phyloP scores from a whole-genome alignment of 53 echinoderm and acorn worm species.

The Actinopyga echinites region DNA sequence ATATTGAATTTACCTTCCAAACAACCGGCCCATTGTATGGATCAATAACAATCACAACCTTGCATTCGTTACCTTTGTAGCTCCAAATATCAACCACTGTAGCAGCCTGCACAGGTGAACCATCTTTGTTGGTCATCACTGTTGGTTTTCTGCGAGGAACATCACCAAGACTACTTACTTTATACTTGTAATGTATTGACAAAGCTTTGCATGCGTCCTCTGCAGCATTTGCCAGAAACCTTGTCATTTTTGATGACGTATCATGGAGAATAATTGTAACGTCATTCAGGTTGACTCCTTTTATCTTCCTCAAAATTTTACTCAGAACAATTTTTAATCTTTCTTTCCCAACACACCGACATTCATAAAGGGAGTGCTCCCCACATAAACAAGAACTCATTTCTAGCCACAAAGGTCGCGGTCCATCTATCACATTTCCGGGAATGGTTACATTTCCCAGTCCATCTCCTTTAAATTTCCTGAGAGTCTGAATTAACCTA shows the following conservation, averaged over 20 bases:
- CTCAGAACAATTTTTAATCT: background rate
- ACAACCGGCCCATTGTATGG: constrained; percentile 34
- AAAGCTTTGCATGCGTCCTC: background rate
- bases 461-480: constrained; percentile 37
- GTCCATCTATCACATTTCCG: constrained; percentile 27
- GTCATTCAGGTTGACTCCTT: background rate
- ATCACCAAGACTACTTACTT: constrained; percentile 5
- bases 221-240: background rate
- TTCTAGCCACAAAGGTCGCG: background rate
- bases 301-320: background rate
- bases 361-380: background rate
- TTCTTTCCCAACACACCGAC: background rate
- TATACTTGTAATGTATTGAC: background rate
- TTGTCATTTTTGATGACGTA: constrained; percentile 1
- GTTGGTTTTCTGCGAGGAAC: background rate
- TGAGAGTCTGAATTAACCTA: background rate
- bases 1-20: constrained; percentile 6
- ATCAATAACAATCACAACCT: constrained; percentile 19
- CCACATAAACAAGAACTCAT: background rate
- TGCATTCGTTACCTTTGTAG: constrained; percentile 38
- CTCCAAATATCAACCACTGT: constrained; percentile 37
- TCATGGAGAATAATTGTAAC: constrained; percentile 20
- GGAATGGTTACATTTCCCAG: background rate
- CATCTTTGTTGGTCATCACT: background rate
- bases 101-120: background rate